phyloP scores from a whole-genome alignment of 2,113 vertebrate genomes.

The Sinocyclocheilus anophthalmus region DNA sequence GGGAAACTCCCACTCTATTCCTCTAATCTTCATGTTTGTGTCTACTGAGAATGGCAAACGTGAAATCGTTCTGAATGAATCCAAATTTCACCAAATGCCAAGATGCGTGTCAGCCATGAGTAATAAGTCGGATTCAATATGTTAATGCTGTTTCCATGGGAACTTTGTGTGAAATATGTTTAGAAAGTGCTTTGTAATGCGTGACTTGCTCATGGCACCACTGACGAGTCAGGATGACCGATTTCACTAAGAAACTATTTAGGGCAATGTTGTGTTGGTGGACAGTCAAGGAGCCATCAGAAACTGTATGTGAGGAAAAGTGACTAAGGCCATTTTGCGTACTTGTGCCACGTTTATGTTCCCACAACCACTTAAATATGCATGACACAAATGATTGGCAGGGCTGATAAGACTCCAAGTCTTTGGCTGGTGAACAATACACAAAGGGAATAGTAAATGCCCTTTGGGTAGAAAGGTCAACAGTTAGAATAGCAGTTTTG shows the following conservation, averaged over 20 bases:
- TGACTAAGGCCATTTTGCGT: slow-evolving; percentile 30
- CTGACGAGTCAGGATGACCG: neutral
- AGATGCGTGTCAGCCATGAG: slow-evolving; percentile 11
- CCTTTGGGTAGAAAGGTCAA: slow-evolving; percentile 48
- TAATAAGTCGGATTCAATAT: slow-evolving; percentile 5
- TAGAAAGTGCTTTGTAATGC: neutral
- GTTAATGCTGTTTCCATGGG: slow-evolving; percentile 19
- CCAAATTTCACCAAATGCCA: neutral
- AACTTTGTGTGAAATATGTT: neutral
- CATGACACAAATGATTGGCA: slow-evolving; percentile 33
- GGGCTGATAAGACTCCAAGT: slow-evolving; percentile 33
- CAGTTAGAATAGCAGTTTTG: slow-evolving; percentile 46
- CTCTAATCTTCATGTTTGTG: slow-evolving; percentile 65
- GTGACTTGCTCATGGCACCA: slow-evolving; percentile 17
- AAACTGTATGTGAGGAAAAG: slow-evolving; percentile 27
- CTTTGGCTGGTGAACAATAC: slow-evolving; percentile 33
- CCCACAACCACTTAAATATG: slow-evolving; percentile 36
- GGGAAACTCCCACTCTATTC: slow-evolving; percentile 71
- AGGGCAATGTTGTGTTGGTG: slow-evolving; percentile 5
- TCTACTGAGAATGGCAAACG: slow-evolving; percentile 12
- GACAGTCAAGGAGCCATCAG: slow-evolving; percentile 1
- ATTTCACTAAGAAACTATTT: slow-evolving; percentile 31
- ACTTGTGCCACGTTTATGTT: slow-evolving; percentile 17
- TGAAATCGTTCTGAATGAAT: slow-evolving; percentile 25
- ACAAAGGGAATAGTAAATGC: slow-evolving; percentile 44